phyloP scores from a whole-genome alignment of 2,113 vertebrate species.

The Pholis gunnellus region DNA sequence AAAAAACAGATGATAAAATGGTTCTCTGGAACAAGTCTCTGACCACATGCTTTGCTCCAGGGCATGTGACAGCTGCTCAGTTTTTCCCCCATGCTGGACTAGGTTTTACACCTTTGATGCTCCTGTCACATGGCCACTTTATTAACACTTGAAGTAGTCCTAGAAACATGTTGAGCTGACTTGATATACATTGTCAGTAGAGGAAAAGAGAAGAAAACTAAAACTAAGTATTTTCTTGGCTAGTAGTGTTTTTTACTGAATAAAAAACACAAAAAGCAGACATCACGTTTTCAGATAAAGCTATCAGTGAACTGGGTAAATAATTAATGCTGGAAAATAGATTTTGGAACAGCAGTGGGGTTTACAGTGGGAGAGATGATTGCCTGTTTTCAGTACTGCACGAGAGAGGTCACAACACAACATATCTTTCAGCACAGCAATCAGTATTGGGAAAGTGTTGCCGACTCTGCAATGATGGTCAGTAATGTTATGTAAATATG shows the following conservation, averaged over 20 bases:
- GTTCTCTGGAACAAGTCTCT: slow-evolving; percentile 11
- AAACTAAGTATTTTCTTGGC: neutral
- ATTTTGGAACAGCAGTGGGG: slow-evolving; percentile 3
- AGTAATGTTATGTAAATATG: slow-evolving; percentile 58
- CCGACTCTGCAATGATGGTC: slow-evolving; percentile 20
- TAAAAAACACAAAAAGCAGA: neutral
- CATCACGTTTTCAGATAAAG: neutral
- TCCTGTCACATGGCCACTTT: neutral
- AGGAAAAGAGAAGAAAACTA: neutral
- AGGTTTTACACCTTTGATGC: neutral
- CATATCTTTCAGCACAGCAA: slow-evolving; percentile 29
- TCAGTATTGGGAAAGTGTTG: slow-evolving; percentile 23
- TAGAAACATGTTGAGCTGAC: slow-evolving; percentile 6
- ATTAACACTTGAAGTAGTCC: neutral
- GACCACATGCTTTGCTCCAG: slow-evolving; percentile 20
- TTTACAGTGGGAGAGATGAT: slow-evolving; percentile 24
- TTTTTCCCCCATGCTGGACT: neutral
- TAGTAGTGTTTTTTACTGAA: neutral
- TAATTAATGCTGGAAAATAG: slow-evolving; percentile 34
- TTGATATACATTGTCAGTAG: neutral
- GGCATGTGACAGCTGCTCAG: slow-evolving; percentile 9
- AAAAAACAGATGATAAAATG: slow-evolving; percentile 12
- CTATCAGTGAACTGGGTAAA: slow-evolving; percentile 3
- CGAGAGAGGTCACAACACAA: slow-evolving; percentile 25
- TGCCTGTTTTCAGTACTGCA: slow-evolving; percentile 38